Base-by-base conservation (phyloP, 64 coral and sea anemone species). In the Astreopora myriophthalma region DNA sequence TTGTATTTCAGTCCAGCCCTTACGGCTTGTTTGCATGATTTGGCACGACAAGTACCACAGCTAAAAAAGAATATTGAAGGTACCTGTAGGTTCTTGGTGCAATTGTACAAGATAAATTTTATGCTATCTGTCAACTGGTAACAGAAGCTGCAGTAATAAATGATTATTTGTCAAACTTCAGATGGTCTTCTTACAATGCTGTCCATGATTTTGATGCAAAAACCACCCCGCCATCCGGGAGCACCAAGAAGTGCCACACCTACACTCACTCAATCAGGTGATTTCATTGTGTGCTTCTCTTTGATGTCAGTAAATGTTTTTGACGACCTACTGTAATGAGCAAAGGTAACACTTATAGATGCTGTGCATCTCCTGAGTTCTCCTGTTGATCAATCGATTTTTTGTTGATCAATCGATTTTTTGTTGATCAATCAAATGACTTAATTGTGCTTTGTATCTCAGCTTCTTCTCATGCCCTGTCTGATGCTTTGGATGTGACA, bases 121-220 rank as follows among this genome's bases (percentile, higher is more conserved):
- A n/a, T n/a, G n/a, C n/a, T n/a, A n/a, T n/a, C n/a, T n/a, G n/a
- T n/a, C n/a, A n/a, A n/a, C n/a, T n/a, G n/a, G n/a, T n/a, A n/a
- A n/a, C n/a, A 28, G 2, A 23, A 30, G 38, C 6, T 7, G 32
- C 1, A 17, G 7, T 26, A 10, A 22, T 60, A 29, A 20, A 17
- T 62, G 22, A 19, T 67, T 51, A 1, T 66, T 14, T 22, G 0
- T 83, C 29, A 63, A 26, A 55, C 65, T 70, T 2, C 57, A 96
- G 97, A 99, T 99, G 97, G 97, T 16, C 82, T 99, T 52, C 71
- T 99, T 42, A 99, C 80, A 70, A 99, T 99, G 91, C 69, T 99
- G 75, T 92, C 94, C 8, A 88, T 82, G 44, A 95, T 99, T 2
- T 66, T 99, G 28, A 96, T 93, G 87, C 92, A 93, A 24, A 96